These are phyloP conservation scores for Epinephelus malabaricus DNA, from an alignment of 2,797 vertebrate species.

Conservation along the genomic window DNA sequence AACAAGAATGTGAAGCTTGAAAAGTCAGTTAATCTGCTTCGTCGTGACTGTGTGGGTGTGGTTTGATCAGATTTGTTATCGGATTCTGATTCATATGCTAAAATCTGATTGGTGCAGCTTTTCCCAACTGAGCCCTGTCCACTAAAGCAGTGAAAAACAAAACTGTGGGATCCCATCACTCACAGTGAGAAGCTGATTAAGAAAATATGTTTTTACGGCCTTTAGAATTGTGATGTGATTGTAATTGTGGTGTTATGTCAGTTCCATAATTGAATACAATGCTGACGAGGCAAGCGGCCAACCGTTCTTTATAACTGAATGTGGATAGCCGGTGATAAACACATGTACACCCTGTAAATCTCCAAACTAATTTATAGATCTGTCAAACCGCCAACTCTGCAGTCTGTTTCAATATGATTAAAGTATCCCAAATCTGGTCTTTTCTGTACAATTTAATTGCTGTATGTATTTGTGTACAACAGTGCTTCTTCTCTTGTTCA, in stretches of 20 bases:
- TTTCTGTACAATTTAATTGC: not conserved
- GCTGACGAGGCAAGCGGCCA: not conserved
- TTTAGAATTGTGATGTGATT: not conserved
- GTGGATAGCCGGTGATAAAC: no score
- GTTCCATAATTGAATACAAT: not conserved
- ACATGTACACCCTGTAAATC: not conserved
- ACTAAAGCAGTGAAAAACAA: not conserved
- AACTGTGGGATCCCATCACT: not conserved
- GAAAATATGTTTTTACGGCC: not conserved
- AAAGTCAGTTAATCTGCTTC: not conserved
- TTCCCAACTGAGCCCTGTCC: not conserved
- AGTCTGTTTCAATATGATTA: not conserved
- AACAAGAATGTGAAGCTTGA: not conserved
- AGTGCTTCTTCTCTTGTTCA: not conserved
- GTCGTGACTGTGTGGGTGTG: not conserved
- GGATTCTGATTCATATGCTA: not conserved
- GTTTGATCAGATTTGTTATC: not conserved
- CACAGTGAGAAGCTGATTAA: not conserved
- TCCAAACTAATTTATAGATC: conserved; percentile 10
- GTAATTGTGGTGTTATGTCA: not conserved
- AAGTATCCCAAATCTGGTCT: not conserved
- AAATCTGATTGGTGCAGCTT: not conserved
- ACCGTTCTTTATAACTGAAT: not conserved
- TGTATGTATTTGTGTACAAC: not conserved
- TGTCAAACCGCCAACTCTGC: not conserved